These are phyloP conservation scores for Diarsia mendica DNA, from an alignment of 2,888 invertebrate species.

Conservation along the genomic window DNA sequence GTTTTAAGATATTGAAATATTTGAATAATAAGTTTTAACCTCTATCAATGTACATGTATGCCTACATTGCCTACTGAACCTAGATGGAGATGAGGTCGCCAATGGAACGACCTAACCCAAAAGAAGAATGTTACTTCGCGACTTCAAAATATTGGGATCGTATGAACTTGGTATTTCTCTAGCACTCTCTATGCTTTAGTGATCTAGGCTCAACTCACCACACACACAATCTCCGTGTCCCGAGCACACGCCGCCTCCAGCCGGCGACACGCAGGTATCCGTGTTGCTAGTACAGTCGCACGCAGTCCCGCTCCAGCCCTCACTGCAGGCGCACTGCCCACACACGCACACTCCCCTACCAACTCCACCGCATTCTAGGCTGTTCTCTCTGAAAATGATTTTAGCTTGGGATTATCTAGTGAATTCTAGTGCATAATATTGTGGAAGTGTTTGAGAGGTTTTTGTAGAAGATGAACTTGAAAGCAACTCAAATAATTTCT, in stretches of 20 bases:
- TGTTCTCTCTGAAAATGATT: slow-evolving; percentile 77
- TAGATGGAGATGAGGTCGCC: too few relatives aligned
- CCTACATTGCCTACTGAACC: not conserved
- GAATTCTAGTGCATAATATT: not conserved
- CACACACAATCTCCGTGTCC: slow-evolving; percentile 94
- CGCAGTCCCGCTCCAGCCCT: slow-evolving; percentile 89
- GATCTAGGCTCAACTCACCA: slow-evolving; percentile 80
- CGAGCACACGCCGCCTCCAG: slow-evolving; percentile 90
- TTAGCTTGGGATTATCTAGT: not conserved
- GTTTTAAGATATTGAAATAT: not conserved
- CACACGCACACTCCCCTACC: slow-evolving; percentile 94
- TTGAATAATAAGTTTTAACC: not conserved
- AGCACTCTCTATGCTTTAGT: not conserved
- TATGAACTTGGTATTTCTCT: not conserved
- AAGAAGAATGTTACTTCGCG: too few relatives aligned
- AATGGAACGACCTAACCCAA: too few relatives aligned
- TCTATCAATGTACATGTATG: not conserved
- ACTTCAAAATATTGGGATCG: too few relatives aligned
- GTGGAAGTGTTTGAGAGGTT: too few relatives aligned
- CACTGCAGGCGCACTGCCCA: slow-evolving; percentile 92
- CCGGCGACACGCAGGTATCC: slow-evolving; percentile 89
- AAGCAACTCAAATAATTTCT: too few relatives aligned
- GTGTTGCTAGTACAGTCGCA: slow-evolving; percentile 90
- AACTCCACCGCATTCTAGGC: slow-evolving; percentile 89
- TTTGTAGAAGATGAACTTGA: not conserved